Percentiles rank a stretch among this genome's conserved stretches.
Evolutionary conservation across 1,140 invertebrate genomes (phyloP).

Genomic region (Drosophila asahinai): DNA sequence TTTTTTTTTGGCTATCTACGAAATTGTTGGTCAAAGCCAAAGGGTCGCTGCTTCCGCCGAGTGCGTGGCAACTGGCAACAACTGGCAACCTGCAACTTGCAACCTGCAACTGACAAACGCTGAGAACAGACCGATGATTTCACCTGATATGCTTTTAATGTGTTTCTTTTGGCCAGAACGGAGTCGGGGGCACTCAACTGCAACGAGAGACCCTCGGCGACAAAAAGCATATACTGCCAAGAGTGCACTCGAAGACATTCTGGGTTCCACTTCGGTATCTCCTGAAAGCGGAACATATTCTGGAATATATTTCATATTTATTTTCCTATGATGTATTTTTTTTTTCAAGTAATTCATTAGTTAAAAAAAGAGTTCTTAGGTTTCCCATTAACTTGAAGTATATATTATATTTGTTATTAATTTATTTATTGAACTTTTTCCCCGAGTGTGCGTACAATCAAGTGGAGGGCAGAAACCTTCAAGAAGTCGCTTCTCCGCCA

Average conservation of each 20-base stretch:
- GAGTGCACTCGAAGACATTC: not conserved
- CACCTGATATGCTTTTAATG: constrained; percentile 79
- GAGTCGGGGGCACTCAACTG: constrained; percentile 67
- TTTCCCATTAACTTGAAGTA: not conserved
- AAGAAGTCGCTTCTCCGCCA: constrained; percentile 12
- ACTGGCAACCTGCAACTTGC: constrained; percentile 32
- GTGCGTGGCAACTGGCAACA: constrained; percentile 28
- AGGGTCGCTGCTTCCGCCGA: not conserved
- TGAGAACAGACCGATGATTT: constrained; percentile 71
- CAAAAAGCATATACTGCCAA: constrained; percentile 23
- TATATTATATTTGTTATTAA: no score
- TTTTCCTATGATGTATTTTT: no score
- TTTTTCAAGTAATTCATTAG: not conserved
- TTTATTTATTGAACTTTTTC: not conserved
- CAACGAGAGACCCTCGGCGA: constrained; percentile 64
- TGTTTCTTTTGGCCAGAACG: constrained; percentile 71
- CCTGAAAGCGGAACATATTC: no score
- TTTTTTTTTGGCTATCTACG: constrained; percentile 6
- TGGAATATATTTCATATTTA: not conserved
- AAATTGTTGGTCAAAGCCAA: constrained; percentile 26
- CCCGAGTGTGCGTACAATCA: not conserved
- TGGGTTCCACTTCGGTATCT: no score
- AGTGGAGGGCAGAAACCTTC: constrained; percentile 11
- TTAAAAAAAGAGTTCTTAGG: not conserved
- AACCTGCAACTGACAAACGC: constrained; percentile 41